A percentile compares a stretch with the other conserved stretches of the same genome.
Evolutionary conservation across 2,888 invertebrate species (phyloP).

Genomic region (Ellobium chinense): DNA sequence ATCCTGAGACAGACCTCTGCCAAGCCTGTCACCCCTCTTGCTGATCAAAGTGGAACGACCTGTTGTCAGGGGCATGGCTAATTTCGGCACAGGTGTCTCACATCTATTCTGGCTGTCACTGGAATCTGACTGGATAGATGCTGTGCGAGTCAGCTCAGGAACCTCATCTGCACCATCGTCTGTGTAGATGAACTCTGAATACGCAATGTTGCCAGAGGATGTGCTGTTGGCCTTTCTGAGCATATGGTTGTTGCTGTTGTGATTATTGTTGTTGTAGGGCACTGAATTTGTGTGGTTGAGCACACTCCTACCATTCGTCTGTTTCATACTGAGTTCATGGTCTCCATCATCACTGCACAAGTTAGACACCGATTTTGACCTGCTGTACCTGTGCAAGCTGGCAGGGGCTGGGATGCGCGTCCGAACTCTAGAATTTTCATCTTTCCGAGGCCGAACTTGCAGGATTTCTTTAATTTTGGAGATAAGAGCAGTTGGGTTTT

Average conservation of each 20-base stretch:
- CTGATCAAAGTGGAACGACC: constrained; percentile 67
- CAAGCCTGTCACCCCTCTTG: constrained; percentile 36
- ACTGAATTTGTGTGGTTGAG: neutral
- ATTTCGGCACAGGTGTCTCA: constrained; percentile 65
- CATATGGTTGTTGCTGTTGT: neutral
- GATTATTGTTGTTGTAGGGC: neutral
- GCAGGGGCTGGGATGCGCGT: constrained; percentile 67
- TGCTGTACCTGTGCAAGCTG: constrained; percentile 51
- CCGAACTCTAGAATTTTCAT: constrained; percentile 54
- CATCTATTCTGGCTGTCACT: constrained; percentile 54
- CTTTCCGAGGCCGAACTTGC: constrained; percentile 65
- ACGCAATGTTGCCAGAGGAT: constrained; percentile 16
- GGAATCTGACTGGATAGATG: constrained; percentile 50
- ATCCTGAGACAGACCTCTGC: constrained; percentile 32
- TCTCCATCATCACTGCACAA: constrained; percentile 16
- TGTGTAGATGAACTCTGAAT: constrained; percentile 13
- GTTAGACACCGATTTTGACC: constrained; percentile 62
- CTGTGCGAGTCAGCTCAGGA: constrained; percentile 22
- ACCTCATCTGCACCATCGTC: constrained; percentile 37
- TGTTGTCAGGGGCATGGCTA: constrained; percentile 70
- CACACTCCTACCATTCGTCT: neutral
- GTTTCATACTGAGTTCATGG: neutral
- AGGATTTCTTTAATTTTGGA: constrained; percentile 69
- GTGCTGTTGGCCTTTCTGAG: neutral
- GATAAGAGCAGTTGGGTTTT: constrained; percentile 55